phyloP scores from a whole-genome alignment of 2,888 invertebrate genomes.

The Drosophila neotestacea region DNA sequence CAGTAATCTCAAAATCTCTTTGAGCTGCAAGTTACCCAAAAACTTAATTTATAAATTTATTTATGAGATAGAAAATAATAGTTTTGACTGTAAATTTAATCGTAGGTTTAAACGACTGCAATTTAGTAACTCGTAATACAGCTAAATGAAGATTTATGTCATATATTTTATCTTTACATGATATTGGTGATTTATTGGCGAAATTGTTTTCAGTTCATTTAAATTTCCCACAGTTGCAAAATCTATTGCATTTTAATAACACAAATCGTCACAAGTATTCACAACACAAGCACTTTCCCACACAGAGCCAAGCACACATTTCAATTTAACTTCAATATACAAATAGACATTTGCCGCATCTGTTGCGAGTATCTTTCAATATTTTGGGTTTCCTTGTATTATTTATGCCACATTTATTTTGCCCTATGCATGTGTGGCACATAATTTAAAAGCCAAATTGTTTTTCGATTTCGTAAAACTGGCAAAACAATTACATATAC shows the following conservation, averaged over 20 bases:
- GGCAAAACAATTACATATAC: slow-evolving; percentile 52
- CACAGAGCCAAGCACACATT: slow-evolving; percentile 26
- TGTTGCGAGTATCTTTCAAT: slow-evolving; percentile 55
- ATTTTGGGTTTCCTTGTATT: slow-evolving; percentile 39
- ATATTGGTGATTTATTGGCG: slow-evolving; percentile 8
- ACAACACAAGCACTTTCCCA: slow-evolving; percentile 19
- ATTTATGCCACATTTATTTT: slow-evolving; percentile 55
- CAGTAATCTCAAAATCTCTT: too few species aligned
- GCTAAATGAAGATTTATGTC: too few species aligned
- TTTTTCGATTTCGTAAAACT: slow-evolving; percentile 51
- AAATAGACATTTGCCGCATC: slow-evolving; percentile 54
- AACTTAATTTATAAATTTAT: too few species aligned
- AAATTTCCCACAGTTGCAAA: slow-evolving; percentile 36
- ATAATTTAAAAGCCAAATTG: slow-evolving; percentile 65
- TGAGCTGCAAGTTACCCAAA: too few species aligned
- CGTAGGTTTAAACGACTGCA: too few species aligned
- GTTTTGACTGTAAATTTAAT: too few species aligned
- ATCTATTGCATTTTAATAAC: slow-evolving; percentile 80
- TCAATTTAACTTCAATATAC: slow-evolving; percentile 47
- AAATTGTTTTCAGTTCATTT: slow-evolving; percentile 11
- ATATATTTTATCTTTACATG: neutral
- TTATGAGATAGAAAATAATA: too few species aligned
- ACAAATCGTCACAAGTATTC: slow-evolving; percentile 36
- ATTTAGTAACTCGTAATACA: too few species aligned
- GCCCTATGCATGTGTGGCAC: slow-evolving; percentile 35